These are phyloP conservation scores for Apis dorsata DNA, from an alignment of 1,140 invertebrate species.

Conservation along the genomic window DNA sequence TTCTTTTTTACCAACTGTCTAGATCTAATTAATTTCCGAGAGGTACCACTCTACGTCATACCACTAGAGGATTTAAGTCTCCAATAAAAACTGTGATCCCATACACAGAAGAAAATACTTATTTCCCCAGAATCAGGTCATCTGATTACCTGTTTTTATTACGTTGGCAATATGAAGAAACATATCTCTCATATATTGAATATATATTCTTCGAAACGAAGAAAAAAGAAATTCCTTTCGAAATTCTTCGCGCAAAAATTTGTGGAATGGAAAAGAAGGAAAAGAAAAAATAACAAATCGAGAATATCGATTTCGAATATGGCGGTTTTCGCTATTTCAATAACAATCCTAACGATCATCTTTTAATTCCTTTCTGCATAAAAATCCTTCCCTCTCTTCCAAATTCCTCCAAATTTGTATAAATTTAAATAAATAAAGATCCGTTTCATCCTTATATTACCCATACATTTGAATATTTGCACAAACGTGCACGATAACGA, in stretches of 20 bases:
- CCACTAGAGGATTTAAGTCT: neutral
- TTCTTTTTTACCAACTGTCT: neutral
- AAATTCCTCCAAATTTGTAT: no score
- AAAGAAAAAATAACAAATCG: neutral
- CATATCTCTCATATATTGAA: neutral
- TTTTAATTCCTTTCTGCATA: neutral
- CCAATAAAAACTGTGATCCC: neutral
- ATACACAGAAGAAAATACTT: neutral
- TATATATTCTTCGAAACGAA: neutral
- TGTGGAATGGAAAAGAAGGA: neutral
- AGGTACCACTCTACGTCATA: neutral
- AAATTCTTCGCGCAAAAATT: neutral
- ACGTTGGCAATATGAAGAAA: neutral
- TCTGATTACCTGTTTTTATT: neutral
- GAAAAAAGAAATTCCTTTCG: neutral
- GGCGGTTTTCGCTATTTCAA: neutral
- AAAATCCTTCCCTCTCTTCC: neutral
- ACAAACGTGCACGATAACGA: no score
- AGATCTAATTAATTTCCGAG: slow-evolving; percentile 15
- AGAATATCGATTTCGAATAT: neutral
- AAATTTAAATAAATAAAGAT: no score
- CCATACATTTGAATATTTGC: no score
- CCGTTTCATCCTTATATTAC: no score
- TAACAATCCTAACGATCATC: neutral
- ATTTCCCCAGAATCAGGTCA: neutral